Base-by-base conservation (phyloP, 1,140 invertebrate genomes). In the Drosophila sucinea region DNA sequence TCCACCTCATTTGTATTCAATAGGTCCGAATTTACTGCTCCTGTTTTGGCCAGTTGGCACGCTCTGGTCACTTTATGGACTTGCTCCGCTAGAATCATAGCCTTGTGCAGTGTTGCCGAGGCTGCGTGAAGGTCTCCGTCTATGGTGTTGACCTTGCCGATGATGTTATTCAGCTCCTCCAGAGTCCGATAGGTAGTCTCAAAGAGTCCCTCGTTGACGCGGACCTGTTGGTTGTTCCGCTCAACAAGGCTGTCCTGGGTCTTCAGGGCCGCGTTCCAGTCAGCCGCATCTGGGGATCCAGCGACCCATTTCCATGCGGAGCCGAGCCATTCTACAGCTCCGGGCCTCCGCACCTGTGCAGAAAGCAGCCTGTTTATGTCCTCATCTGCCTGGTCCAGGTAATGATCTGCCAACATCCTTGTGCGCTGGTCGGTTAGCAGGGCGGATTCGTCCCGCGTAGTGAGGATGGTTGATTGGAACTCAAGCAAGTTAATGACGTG, bases 231-330 rank as follows among this genome's bases (percentile, higher is more conserved):
- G 27, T 66, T 60, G 5, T 23, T 71, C 1, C 64, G 58, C 23
- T 29, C 3, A 4, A 41, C 29, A 7, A 55, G 5, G 10, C 11
- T 54, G 3, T 29, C 23, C 27, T 57, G 30, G 5, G 67, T 41
- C 3, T 11, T 56, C 11, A 44, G 47, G 11, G 55, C 60, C 4
- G 66, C 47, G 4, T 32, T 61, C 60, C 60, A 57, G 5, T 64
- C 61, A 5, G 54, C 29, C 7, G 38, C 54, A 11, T 67, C 40
- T 1, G 56, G 35, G 23, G 64, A 44, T 5, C 63, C 63, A 30
- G 63, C 51, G 8, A 47, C 33, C 54, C 51, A 66, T 11, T 67
- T 60, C 56, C 64, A 60, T 2, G 55, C 64, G 2, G 56, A 51
- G 30, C 55, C 56, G 2, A 67, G 8, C 30, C 56, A 60, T 29